Evolutionary conservation across 2,888 invertebrate species (phyloP), one percentile per base, ranked within the genome.

Genomic region (Autographa gamma): DNA sequence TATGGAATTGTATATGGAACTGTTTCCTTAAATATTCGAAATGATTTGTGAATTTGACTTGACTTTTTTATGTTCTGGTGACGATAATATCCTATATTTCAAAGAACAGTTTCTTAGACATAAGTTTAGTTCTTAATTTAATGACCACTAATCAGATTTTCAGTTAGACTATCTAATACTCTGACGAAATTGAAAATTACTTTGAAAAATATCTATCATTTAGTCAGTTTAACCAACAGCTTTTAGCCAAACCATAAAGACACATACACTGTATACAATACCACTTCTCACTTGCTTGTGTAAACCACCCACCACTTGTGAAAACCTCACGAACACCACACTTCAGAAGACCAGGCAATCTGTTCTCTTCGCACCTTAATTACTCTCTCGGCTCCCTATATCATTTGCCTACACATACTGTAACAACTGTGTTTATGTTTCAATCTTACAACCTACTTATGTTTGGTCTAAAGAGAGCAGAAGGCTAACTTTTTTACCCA

Each of bases 361-460:
- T 65, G 62, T 62, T 60, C 63, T 43, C 65, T 6, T 6, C 52
- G n/a, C 60, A 38, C 61, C 34, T 65, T 77, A 77, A 77, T 77
- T 74, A 74, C 77, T 63, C 25, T 32, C 31, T 13, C 7, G 32
- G 16, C 48, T 11, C 18, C 14, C 43, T 74, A 58, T 60, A 73
- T 67, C 65, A 77, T 73, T 67, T 69, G 62, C 76, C 48, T 77
- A 58, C 66, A 59, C 18, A 16, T 52, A 43, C 61, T 25, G 61
- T 25, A 25, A 18, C 18, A 18, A 38, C 52, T 66, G 58, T 66
- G 66, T 77, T 63, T 77, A 73, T 16, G 56, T 52, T 32, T 52
- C 34, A 73, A 77, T 60, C 62, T 77, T 67, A 67, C 60, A 52
- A 7, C 56, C 43, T 77, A 64, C 73, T 66, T 69, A 66, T 25